Conservation (phyloP, 2,113 vertebrate species). For the Gambusia affinis region DNA sequence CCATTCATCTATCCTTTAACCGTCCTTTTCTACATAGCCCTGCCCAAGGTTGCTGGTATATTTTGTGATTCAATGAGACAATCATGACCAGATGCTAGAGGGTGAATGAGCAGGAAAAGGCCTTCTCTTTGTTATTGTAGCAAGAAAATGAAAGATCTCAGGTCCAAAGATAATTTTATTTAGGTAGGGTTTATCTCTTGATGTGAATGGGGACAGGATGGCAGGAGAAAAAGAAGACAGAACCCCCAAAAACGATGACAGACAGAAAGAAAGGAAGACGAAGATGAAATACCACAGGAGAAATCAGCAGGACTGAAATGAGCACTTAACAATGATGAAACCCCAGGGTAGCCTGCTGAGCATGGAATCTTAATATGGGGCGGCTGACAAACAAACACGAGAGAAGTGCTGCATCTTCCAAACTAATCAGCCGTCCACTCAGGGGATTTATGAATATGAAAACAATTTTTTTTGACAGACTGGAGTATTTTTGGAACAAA, state of each 20-base stretch:
- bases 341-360: slow-evolving; percentile 69
- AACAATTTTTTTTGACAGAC: slow-evolving; percentile 32
- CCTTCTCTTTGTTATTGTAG: slow-evolving; percentile 48
- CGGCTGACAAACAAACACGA: slow-evolving; percentile 70
- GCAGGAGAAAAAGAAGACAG: background rate
- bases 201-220: slow-evolving; percentile 52
- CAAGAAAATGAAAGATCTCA: slow-evolving; percentile 51
- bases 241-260: slow-evolving; percentile 1
- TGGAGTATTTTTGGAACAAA: slow-evolving; percentile 54
- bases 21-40: slow-evolving; percentile 9
- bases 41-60: slow-evolving; percentile 58
- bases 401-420: slow-evolving; percentile 56
- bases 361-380: slow-evolving; percentile 65
- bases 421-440: slow-evolving; percentile 71
- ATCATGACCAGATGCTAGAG: slow-evolving; percentile 69
- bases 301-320: slow-evolving; percentile 74
- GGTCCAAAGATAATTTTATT: slow-evolving; percentile 43
- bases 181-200: slow-evolving; percentile 51
- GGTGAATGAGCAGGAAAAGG: slow-evolving; percentile 26
- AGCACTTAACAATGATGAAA: slow-evolving; percentile 80
- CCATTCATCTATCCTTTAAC: slow-evolving; percentile 47
- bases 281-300: slow-evolving; percentile 53
- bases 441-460: slow-evolving; percentile 59
- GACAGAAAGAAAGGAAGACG: slow-evolving; percentile 20
- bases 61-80: slow-evolving; percentile 75